These are phyloP conservation scores for Capitulum mitella DNA, from an alignment of 2,888 invertebrate species.

Conservation along the genomic window DNA sequence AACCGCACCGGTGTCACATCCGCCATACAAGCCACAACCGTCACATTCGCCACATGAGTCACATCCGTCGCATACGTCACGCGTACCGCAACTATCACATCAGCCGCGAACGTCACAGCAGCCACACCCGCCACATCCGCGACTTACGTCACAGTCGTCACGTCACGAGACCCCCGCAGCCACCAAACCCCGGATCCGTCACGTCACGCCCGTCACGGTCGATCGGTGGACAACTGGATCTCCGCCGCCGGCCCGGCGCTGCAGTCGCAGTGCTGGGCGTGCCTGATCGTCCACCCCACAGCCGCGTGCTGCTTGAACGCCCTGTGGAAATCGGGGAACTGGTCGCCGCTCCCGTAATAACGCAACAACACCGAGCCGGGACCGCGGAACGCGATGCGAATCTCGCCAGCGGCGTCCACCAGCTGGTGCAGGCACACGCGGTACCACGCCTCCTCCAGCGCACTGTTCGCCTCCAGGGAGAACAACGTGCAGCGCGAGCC, in stretches of 20 bases:
- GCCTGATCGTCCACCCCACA: neutral
- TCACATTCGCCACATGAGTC: too few relatives aligned
- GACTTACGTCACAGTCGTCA: too few relatives aligned
- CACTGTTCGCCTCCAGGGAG: neutral
- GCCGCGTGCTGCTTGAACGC: neutral
- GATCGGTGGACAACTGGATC: neutral
- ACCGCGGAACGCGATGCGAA: neutral
- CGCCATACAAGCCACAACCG: too few relatives aligned
- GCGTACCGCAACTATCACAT: too few relatives aligned
- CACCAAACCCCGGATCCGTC: too few relatives aligned
- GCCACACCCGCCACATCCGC: too few relatives aligned
- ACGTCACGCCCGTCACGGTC: neutral
- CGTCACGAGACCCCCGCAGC: too few relatives aligned
- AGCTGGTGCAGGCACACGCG: neutral
- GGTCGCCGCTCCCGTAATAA: neutral
- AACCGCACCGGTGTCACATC: too few relatives aligned
- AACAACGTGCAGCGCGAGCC: conserved; percentile 8
- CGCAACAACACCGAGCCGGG: neutral
- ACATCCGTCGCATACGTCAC: too few relatives aligned
- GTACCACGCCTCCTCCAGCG: conserved; percentile 1
- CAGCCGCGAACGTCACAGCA: too few relatives aligned
- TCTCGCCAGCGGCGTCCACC: neutral
- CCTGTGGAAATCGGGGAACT: neutral
- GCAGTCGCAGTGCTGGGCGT: neutral
- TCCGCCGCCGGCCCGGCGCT: neutral